Evolutionary conservation across 2,888 invertebrate species (phyloP).

Genomic region (Nemotelus pantherinus): DNA sequence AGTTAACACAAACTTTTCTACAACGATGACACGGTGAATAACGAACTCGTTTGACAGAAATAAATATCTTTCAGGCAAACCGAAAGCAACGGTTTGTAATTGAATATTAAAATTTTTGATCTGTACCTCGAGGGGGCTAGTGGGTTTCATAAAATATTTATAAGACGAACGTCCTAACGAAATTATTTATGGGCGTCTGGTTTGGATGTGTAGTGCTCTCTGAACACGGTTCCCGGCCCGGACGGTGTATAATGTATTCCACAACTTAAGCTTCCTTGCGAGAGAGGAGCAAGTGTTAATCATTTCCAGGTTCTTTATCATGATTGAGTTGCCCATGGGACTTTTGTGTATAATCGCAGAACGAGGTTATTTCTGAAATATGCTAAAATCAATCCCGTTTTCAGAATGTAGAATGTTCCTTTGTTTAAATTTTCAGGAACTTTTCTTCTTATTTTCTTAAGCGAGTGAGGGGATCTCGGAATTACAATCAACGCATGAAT

Average conservation of each 20-base stretch:
- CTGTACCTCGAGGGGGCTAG: not conserved
- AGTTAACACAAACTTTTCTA: too few relatives aligned
- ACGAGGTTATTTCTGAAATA: not conserved
- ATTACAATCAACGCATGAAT: too few relatives aligned
- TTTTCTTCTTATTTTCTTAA: too few relatives aligned
- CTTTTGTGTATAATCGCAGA: not conserved
- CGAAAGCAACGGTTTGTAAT: conserved; percentile 26
- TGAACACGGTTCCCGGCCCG: not conserved
- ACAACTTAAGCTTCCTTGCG: conserved; percentile 8
- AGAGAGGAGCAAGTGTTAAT: conserved; percentile 35
- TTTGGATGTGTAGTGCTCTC: conserved; percentile 25
- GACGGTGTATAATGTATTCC: conserved; percentile 22
- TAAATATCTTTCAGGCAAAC: conserved; percentile 20
- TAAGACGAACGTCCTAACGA: conserved; percentile 34
- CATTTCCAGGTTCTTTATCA: conserved; percentile 33
- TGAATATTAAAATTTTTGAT: conserved; percentile 41
- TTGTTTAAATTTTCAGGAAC: too few relatives aligned
- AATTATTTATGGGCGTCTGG: conserved; percentile 42
- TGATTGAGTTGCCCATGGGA: conserved; percentile 17
- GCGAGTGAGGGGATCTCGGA: too few relatives aligned
- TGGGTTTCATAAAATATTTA: conserved; percentile 40
- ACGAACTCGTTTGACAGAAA: not conserved
- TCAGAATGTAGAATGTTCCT: too few relatives aligned
- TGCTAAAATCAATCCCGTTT: too few relatives aligned
- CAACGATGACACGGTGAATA: too few relatives aligned